Evolutionary conservation across 2,113 vertebrate genomes (phyloP).

Genomic region (Orycteropus afer): DNA sequence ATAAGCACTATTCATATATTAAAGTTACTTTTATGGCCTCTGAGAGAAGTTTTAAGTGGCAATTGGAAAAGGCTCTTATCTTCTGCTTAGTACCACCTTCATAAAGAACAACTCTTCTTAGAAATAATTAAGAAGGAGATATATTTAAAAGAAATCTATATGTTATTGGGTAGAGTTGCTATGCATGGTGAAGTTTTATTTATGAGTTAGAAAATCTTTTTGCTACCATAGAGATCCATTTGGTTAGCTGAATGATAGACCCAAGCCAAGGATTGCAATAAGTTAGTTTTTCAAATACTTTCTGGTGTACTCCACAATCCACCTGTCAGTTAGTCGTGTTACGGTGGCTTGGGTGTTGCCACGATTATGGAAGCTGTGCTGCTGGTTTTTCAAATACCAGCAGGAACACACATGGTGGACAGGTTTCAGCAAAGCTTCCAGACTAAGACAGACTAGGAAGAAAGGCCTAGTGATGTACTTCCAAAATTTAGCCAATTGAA

Average conservation of each 20-base stretch:
- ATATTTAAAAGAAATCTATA: background rate
- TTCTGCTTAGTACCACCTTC: background rate
- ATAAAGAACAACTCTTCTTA: background rate
- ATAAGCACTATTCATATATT: background rate
- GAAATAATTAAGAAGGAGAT: constrained; percentile 18
- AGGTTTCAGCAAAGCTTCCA: background rate
- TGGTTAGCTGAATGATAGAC: background rate
- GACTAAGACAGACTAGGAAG: background rate
- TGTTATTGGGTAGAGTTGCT: constrained; percentile 14
- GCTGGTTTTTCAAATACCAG: background rate
- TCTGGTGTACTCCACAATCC: background rate
- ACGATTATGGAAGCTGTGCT: background rate
- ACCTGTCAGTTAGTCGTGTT: background rate
- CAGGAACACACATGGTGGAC: background rate
- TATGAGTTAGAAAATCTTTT: constrained; percentile 46
- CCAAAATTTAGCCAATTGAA: background rate
- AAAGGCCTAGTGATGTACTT: background rate
- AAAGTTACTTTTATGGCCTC: background rate
- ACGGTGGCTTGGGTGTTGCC: background rate
- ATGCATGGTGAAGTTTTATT: constrained; percentile 8
- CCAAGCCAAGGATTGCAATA: background rate
- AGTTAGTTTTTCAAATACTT: constrained; percentile 51
- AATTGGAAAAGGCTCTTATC: constrained; percentile 9
- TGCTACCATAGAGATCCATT: background rate
- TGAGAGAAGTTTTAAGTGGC: constrained; percentile 44